Evolutionary conservation across 2,113 vertebrate genomes (phyloP).

Genomic region (Ptilonorhynchus violaceus): DNA sequence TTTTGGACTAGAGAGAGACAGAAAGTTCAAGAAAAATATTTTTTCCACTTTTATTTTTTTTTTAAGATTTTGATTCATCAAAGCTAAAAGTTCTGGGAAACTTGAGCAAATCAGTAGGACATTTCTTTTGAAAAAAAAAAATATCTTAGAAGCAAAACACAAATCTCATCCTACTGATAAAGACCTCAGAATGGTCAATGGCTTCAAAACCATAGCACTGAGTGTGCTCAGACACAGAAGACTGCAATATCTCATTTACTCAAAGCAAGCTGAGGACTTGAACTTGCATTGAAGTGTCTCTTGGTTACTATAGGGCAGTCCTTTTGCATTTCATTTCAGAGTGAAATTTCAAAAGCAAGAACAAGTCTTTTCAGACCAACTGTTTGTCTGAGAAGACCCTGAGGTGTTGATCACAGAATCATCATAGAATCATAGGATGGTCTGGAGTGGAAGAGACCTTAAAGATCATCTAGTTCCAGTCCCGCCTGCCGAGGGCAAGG

Average conservation of each 20-base stretch:
- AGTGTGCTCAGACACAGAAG: neutral
- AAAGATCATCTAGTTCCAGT: neutral
- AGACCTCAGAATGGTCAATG: neutral
- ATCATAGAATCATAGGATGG: neutral
- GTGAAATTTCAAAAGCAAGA: neutral
- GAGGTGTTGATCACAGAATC: neutral
- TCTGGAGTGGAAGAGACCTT: neutral
- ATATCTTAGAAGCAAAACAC: neutral
- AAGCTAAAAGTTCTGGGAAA: neutral
- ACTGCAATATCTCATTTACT: neutral
- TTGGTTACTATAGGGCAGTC: neutral
- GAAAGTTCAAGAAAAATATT: neutral
- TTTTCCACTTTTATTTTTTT: neutral
- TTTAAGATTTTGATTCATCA: neutral
- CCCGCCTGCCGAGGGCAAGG: neutral
- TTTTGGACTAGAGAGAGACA: neutral
- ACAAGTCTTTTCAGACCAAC: neutral
- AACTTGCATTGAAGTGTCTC: neutral
- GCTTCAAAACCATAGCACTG: neutral
- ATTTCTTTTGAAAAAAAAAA: neutral
- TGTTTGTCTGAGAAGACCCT: neutral
- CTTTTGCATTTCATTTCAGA: neutral
- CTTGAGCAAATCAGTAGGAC: neutral
- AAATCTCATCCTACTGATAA: neutral
- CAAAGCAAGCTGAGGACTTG: neutral